phyloP scores from a whole-genome alignment of 2,113 vertebrate species.

The Indicator maculatus region DNA sequence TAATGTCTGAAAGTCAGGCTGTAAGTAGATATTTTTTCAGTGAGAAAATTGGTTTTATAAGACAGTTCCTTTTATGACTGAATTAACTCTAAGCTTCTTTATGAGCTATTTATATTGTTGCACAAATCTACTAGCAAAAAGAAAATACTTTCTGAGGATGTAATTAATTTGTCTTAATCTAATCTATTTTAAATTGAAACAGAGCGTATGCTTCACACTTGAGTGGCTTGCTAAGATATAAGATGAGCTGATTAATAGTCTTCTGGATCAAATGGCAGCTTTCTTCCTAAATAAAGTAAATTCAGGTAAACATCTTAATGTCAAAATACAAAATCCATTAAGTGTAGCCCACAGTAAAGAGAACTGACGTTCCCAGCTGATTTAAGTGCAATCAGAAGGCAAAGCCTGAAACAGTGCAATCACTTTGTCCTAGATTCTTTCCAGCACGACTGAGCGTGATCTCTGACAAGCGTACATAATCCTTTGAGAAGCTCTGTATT shows the following conservation, averaged over 20 bases:
- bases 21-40: conserved; percentile 11
- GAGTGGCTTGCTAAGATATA: neutral
- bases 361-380: neutral
- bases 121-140: conserved; percentile 13
- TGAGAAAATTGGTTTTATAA: conserved; percentile 24
- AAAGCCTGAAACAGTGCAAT: neutral
- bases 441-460: neutral
- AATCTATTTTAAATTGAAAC: conserved; percentile 33
- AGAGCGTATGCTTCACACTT: neutral
- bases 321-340: conserved; percentile 8
- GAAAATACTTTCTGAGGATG: conserved; percentile 17
- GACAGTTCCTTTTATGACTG: neutral
- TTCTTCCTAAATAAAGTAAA: conserved; percentile 35
- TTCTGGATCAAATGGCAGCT: neutral
- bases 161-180: conserved; percentile 49
- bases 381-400: neutral
- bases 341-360: neutral
- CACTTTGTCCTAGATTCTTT: conserved; percentile 20
- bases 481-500: neutral
- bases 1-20: neutral
- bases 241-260: conserved; percentile 15
- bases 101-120: conserved; percentile 24
- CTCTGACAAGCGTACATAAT: neutral
- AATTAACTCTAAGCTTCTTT: conserved; percentile 25
- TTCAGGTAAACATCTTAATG: neutral